Percentiles rank a stretch among this genome's conserved stretches.
Conservation (phyloP, 2,888 invertebrate species). For the Archips xylosteana region DNA sequence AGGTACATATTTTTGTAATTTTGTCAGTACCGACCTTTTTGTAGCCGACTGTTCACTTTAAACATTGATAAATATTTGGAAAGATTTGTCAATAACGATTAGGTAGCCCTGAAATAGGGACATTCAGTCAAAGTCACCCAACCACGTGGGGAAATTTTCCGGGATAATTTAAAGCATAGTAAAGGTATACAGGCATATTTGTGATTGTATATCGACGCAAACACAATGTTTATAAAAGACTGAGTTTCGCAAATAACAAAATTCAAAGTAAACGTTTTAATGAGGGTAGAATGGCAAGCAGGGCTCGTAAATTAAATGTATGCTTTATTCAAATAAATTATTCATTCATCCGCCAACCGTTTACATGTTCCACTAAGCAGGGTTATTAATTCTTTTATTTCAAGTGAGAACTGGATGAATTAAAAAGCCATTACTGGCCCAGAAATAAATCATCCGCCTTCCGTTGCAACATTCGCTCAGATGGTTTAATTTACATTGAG, state of each 20-base stretch:
- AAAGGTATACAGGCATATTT: background rate
- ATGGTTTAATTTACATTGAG: slow-evolving; percentile 68
- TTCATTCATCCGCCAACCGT: slow-evolving; percentile 29
- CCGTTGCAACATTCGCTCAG: slow-evolving; percentile 62
- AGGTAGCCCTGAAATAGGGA: too few relatives aligned
- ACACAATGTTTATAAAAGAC: slow-evolving; percentile 5
- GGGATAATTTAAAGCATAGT: too few relatives aligned
- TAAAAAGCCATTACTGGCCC: slow-evolving; percentile 64
- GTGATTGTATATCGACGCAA: background rate
- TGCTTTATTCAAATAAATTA: slow-evolving; percentile 26
- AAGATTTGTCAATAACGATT: too few relatives aligned
- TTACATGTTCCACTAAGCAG: slow-evolving; percentile 41
- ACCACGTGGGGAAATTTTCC: too few relatives aligned
- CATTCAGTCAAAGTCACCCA: too few relatives aligned
- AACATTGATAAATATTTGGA: too few relatives aligned
- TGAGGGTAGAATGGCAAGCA: slow-evolving; percentile 20
- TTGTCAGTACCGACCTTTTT: too few relatives aligned
- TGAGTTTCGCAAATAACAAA: background rate
- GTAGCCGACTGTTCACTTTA: too few relatives aligned
- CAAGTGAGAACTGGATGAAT: slow-evolving; percentile 59
- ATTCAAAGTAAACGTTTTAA: slow-evolving; percentile 20
- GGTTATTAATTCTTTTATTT: slow-evolving; percentile 51
- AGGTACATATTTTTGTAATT: too few relatives aligned
- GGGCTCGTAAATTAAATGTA: slow-evolving; percentile 27
- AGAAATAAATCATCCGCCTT: slow-evolving; percentile 65